phyloP scores from a whole-genome alignment of 2,797 vertebrate genomes.

The Spondyliosoma cantharus region DNA sequence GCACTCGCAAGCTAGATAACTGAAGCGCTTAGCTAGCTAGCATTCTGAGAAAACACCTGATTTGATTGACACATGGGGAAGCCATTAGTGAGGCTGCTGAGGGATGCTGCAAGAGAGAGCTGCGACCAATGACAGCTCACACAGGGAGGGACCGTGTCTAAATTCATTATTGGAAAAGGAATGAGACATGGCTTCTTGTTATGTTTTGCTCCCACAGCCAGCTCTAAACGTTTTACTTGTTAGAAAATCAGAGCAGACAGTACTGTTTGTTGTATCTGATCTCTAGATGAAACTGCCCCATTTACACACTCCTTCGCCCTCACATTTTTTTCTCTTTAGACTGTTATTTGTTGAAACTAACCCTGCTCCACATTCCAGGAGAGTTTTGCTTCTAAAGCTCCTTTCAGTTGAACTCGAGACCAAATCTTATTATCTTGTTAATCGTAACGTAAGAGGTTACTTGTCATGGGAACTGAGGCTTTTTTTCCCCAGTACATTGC shows the following conservation, averaged over 20 bases:
- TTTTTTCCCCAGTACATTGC: constrained; percentile 23
- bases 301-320: not conserved
- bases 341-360: constrained; percentile 39
- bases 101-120: constrained; percentile 32
- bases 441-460: constrained; percentile 57
- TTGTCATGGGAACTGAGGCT: constrained; percentile 65
- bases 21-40: constrained; percentile 44
- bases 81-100: constrained; percentile 40
- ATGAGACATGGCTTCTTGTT: constrained; percentile 14
- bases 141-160: constrained; percentile 10
- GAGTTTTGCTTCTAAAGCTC: constrained; percentile 76
- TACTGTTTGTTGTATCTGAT: constrained; percentile 9
- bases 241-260: not conserved
- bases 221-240: not conserved
- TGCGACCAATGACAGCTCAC: constrained; percentile 50
- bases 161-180: constrained; percentile 17
- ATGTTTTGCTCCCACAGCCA: not conserved
- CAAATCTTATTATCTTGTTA: constrained; percentile 84
- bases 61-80: constrained; percentile 68
- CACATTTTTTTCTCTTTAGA: not conserved
- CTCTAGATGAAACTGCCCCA: constrained; percentile 13
- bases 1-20: not conserved
- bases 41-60: constrained; percentile 69
- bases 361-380: constrained; percentile 72
- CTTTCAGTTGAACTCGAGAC: constrained; percentile 77